Percentiles rank a stretch among this genome's conserved stretches.
Conservation (phyloP, 2,888 invertebrate genomes). For the Toxonevra muliebris region DNA sequence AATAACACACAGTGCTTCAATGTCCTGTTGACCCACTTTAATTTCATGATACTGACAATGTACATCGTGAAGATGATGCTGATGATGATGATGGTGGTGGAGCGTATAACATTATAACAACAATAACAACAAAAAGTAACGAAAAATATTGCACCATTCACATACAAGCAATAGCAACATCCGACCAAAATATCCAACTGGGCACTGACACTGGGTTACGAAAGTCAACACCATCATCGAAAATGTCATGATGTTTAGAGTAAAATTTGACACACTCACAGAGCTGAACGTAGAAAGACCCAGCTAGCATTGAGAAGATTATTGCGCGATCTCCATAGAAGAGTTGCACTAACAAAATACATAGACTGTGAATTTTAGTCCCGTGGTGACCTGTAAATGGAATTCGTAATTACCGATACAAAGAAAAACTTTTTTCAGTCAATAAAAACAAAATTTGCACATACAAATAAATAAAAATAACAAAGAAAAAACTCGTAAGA, state of each 20-base stretch:
- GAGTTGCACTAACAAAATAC: too few relatives aligned
- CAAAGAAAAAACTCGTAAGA: too few relatives aligned
- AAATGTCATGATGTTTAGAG: slow-evolving; percentile 15
- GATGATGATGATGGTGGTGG: slow-evolving; percentile 20
- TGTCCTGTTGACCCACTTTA: slow-evolving; percentile 36
- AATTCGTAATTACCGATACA: too few relatives aligned
- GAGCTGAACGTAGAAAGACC: background rate
- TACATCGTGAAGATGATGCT: slow-evolving; percentile 3
- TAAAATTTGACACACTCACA: slow-evolving; percentile 31
- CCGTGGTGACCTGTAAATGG: too few relatives aligned
- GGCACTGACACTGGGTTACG: slow-evolving; percentile 22
- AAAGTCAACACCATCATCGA: slow-evolving; percentile 3
- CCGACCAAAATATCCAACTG: background rate
- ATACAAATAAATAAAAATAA: too few relatives aligned
- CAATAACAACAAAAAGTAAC: slow-evolving; percentile 21
- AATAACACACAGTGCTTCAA: slow-evolving; percentile 19
- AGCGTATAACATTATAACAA: slow-evolving; percentile 13
- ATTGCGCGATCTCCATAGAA: background rate
- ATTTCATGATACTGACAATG: background rate
- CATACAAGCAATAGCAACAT: background rate
- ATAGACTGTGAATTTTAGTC: too few relatives aligned
- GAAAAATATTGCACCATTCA: slow-evolving; percentile 28
- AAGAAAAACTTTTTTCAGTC: too few relatives aligned
- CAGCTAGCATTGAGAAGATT: too few relatives aligned
- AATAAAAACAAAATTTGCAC: too few relatives aligned